phyloP scores from a whole-genome alignment of 2,797 vertebrate genomes.

The Falco columbarius region DNA sequence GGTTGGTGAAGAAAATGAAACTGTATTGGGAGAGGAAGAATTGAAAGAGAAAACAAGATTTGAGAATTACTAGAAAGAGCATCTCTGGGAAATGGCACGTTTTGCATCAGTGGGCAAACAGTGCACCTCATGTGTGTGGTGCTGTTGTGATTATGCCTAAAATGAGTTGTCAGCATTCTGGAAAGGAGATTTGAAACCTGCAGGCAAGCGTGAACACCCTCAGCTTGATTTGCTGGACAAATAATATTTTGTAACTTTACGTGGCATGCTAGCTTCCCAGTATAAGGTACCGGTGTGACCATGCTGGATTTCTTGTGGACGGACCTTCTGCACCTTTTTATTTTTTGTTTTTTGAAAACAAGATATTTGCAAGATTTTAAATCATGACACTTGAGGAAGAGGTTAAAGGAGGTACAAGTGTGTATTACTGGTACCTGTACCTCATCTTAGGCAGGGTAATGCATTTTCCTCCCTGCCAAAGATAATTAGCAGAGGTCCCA shows the following conservation, averaged over 20 bases:
- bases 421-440: neutral
- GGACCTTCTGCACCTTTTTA: neutral
- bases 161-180: neutral
- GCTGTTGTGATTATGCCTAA: neutral
- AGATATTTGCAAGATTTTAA: neutral
- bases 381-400: neutral
- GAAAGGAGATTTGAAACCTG: neutral
- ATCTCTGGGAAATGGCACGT: neutral
- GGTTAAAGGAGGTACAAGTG: neutral
- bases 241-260: neutral
- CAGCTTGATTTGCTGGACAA: neutral
- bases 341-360: neutral
- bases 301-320: neutral
- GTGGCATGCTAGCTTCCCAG: neutral
- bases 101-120: neutral
- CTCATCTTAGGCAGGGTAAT: neutral
- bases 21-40: neutral
- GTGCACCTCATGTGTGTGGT: fast-evolving
- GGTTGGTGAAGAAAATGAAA: neutral
- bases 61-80: neutral
- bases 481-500: neutral
- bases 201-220: neutral
- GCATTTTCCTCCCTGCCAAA: fast-evolving
- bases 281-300: fast-evolving
- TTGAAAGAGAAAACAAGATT: neutral